Base-by-base conservation (phyloP, 2,888 invertebrate genomes). In the Trissolcus japonicus region DNA sequence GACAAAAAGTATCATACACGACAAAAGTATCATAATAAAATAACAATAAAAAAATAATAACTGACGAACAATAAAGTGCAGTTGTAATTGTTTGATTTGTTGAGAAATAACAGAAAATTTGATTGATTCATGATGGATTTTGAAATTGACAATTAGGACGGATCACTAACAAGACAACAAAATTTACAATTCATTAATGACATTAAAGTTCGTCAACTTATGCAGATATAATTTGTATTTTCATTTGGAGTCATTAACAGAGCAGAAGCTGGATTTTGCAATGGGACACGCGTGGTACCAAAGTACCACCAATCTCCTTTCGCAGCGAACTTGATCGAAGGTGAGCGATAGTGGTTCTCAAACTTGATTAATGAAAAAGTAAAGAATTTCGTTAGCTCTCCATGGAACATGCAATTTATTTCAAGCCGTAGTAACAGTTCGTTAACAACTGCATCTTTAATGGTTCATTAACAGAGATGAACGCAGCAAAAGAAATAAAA, bases 261-360 rank as follows among this genome's bases (percentile, higher is more conserved):
- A n/a, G 68, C 68, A 75, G 59, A 69, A 75, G 68, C 41, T 59
- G 63, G 11, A 25, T 68, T 68, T 61, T 53, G 25, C 55, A 19
- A 50, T 65, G 59, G 53, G 19, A 69, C 54, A 65, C 16, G 41
- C 54, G 68, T 63, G 50, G 55, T 16, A 53, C 53, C 17, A 55
- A 55, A 57, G 55, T 16, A 57, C 53, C 21, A 55, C 60, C 68
- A 69, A 68, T 68, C 75, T 75, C 75, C 75, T 75, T 75, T 75
- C 68, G 68, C 63, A 69, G 68, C 75, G 68, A 75, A 75, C 75
- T 75, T 75, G 59, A 75, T 69, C 21, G 65, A 75, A 75, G 68
- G 75, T 75, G 63, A 69, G 25, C 59, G 19, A 63, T 75, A 75
- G 75, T 55, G 75, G 75, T 75, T 75, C 68, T 75, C 74, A 75